Percentiles rank a stretch among this genome's conserved stretches.
Conservation (phyloP, 2,113 vertebrate genomes). For the Felis catus region DNA sequence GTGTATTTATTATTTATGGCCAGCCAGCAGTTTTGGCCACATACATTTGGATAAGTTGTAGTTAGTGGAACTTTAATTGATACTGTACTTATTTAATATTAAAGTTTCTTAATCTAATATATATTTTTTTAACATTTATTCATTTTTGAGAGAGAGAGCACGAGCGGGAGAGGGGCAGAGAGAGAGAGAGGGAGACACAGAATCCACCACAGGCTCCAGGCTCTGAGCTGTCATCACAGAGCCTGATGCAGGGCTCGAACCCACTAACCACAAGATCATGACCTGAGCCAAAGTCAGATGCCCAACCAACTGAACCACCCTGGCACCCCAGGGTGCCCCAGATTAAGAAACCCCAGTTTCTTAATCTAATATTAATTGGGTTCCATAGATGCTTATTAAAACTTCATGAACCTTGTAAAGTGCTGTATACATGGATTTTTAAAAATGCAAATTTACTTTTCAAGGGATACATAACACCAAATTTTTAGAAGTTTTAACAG, state of each 20-base stretch:
- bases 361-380: background rate
- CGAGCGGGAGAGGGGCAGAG: no score
- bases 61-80: background rate
- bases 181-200: no score
- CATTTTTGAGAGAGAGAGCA: no score
- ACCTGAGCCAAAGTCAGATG: no score
- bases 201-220: no score
- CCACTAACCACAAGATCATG: no score
- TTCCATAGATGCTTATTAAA: background rate
- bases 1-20: background rate
- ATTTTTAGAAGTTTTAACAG: background rate
- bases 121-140: no score
- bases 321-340: background rate
- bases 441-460: background rate
- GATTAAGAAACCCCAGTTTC: background rate
- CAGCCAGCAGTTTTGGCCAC: background rate
- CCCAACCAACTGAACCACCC: no score
- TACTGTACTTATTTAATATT: background rate
- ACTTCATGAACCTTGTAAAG: background rate
- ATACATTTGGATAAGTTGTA: background rate
- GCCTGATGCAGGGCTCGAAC: no score
- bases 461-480: background rate
- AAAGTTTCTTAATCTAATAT: background rate
- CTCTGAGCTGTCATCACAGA: no score
- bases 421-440: background rate